phyloP scores from a whole-genome alignment of 2,113 vertebrate species.

The Todiramphus saurophagus region DNA sequence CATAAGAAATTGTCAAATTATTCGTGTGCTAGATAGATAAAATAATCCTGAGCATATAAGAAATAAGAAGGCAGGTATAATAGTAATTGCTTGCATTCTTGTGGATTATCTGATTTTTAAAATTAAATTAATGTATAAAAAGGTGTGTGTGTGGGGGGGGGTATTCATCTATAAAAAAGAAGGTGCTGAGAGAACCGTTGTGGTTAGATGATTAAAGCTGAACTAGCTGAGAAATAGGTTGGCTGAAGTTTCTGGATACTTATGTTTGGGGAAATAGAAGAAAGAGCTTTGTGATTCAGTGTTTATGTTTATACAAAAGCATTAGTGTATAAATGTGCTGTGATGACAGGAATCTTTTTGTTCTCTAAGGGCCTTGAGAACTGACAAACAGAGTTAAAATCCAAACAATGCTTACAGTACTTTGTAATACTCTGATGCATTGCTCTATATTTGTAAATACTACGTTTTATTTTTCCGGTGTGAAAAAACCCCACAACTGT shows the following conservation, averaged over 20 bases:
- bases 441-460: not conserved
- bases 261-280: not conserved
- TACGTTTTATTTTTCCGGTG: not conserved
- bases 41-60: not conserved
- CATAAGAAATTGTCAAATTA: not conserved
- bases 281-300: not conserved
- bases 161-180: not conserved
- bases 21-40: not conserved
- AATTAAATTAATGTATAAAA: not conserved
- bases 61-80: not conserved
- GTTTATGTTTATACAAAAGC: not conserved
- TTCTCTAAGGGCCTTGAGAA: not conserved
- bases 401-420: not conserved
- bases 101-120: not conserved
- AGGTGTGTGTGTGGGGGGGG: not conserved
- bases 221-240: not conserved
- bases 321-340: not conserved
- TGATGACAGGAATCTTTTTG: constrained; percentile 11
- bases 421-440: not conserved
- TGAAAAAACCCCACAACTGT: not conserved
- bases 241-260: not conserved
- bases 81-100: not conserved
- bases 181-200: not conserved
- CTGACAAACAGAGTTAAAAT: not conserved
- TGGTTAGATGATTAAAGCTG: not conserved